Percentiles rank a stretch among this genome's conserved stretches.
Conservation (phyloP, 2,113 vertebrate species). For the Mellivora capensis region DNA sequence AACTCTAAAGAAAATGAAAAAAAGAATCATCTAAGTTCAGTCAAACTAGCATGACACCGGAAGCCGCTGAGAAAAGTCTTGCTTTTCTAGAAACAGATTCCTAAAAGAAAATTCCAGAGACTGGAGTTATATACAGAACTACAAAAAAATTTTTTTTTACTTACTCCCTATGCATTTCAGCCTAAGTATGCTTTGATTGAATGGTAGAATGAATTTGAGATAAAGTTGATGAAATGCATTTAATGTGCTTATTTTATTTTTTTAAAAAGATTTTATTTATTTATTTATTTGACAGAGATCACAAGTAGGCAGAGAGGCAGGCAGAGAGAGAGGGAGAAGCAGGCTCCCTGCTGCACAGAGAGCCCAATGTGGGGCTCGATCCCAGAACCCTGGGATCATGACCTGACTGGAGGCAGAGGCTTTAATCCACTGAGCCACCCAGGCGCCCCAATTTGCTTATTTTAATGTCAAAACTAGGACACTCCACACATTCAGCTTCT, state of each 20-base stretch:
- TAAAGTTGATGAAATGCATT: background rate
- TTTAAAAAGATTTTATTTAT: too few relatives aligned
- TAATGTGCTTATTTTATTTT: background rate
- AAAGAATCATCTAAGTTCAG: background rate
- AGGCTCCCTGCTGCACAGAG: too few relatives aligned
- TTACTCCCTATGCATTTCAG: background rate
- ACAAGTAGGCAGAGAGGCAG: too few relatives aligned
- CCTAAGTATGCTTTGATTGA: background rate
- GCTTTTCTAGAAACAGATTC: slow-evolving; percentile 6
- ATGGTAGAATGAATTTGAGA: slow-evolving; percentile 5
- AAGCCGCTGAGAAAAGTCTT: background rate
- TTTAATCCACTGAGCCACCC: too few relatives aligned
- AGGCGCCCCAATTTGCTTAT: too few relatives aligned
- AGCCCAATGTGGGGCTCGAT: too few relatives aligned
- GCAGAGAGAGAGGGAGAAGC: too few relatives aligned
- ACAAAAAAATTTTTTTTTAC: background rate
- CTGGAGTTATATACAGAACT: background rate
- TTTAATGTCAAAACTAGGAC: background rate
- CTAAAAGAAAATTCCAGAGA: background rate
- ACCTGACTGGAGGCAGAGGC: too few relatives aligned
- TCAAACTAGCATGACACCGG: background rate
- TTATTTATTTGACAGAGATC: too few relatives aligned
- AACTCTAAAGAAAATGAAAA: slow-evolving; percentile 31
- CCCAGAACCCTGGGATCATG: too few relatives aligned
- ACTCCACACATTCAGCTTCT: background rate